A percentile compares a stretch with the other conserved stretches of the same genome.
phyloP scores from a whole-genome alignment of 2,797 vertebrate species.

The Dermochelys coriacea region DNA sequence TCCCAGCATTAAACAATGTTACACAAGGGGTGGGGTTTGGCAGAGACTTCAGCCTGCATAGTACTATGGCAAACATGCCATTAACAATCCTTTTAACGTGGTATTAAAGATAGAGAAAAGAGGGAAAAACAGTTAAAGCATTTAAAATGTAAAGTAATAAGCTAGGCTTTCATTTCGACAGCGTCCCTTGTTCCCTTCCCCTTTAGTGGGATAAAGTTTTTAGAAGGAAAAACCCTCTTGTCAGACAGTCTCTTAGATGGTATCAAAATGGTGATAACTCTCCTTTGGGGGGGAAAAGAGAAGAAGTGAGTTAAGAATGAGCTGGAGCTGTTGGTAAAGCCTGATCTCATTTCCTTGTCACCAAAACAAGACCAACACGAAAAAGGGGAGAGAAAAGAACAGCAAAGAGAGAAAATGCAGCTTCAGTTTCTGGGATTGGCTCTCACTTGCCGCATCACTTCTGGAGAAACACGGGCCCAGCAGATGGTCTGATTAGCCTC shows the following conservation, averaged over 20 bases:
- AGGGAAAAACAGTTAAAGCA: not conserved
- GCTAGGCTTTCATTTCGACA: not conserved
- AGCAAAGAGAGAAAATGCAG: not conserved
- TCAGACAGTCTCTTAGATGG: not conserved
- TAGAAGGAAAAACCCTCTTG: not conserved
- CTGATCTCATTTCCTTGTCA: not conserved
- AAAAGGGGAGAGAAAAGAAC: not conserved
- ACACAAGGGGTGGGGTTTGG: not conserved
- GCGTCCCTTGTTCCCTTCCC: not conserved
- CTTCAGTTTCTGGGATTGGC: not conserved
- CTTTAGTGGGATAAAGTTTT: not conserved
- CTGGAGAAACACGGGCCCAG: not conserved
- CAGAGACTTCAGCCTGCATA: not conserved
- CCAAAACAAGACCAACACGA: not conserved
- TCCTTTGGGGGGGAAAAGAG: not conserved
- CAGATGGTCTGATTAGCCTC: not conserved
- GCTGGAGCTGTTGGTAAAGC: too few species aligned
- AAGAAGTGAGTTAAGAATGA: not conserved
- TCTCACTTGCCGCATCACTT: not conserved
- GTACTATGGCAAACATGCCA: not conserved
- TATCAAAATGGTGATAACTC: not conserved
- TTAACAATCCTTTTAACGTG: not conserved
- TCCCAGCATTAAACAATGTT: not conserved
- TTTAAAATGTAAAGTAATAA: not conserved
- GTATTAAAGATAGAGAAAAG: not conserved